Percentiles rank a stretch among this genome's conserved stretches.
Evolutionary conservation across 2,888 invertebrate genomes (phyloP).

Genomic region (Carpatolechia fugitivella): DNA sequence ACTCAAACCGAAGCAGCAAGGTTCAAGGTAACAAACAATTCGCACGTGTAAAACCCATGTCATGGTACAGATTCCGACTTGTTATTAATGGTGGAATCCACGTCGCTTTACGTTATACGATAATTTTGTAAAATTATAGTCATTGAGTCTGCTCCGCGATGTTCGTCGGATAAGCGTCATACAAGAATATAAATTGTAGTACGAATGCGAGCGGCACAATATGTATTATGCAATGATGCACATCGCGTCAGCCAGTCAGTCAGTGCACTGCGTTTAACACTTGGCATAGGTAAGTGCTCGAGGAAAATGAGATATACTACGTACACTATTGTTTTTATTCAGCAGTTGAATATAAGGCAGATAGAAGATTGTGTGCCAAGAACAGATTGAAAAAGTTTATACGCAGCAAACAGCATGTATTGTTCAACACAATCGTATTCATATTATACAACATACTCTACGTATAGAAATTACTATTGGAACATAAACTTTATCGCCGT

Average conservation of each 20-base stretch:
- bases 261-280: neutral
- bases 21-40: constrained; percentile 22
- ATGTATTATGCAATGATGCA: constrained; percentile 40
- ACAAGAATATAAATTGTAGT: constrained; percentile 17
- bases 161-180: constrained; percentile 50
- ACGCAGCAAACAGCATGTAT: no score
- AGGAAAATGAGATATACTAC: neutral
- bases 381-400: no score
- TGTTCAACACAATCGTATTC: no score
- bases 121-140: constrained; percentile 57
- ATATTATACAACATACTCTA: no score
- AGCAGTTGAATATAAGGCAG: constrained; percentile 12
- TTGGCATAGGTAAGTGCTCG: constrained; percentile 4
- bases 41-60: constrained; percentile 18
- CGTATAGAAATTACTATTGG: no score
- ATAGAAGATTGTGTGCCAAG: constrained; percentile 10
- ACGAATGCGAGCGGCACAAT: neutral
- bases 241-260: constrained; percentile 30
- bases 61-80: constrained; percentile 32
- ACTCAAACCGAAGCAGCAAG: constrained; percentile 8
- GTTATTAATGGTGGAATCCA: constrained; percentile 44
- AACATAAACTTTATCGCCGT: neutral
- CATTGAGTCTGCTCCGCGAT: constrained; percentile 43
- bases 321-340: constrained; percentile 10
- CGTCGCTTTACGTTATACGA: constrained; percentile 50